phyloP scores from a whole-genome alignment of 2,113 vertebrate genomes.

The Sinocyclocheilus maitianheensis region DNA sequence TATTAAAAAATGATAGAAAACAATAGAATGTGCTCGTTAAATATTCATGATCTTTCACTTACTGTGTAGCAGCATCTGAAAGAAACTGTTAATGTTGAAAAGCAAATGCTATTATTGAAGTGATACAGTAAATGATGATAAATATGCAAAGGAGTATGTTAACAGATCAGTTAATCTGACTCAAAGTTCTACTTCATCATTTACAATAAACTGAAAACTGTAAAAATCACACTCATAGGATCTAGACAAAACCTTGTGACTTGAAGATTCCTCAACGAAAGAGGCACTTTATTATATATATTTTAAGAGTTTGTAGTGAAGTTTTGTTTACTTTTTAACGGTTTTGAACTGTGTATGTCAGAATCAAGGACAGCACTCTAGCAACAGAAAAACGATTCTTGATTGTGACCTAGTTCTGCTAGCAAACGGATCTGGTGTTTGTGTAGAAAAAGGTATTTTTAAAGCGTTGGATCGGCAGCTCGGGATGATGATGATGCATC shows the following conservation, averaged over 20 bases:
- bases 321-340: background rate
- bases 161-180: background rate
- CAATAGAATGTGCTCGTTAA: background rate
- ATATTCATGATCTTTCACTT: background rate
- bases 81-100: background rate
- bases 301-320: background rate
- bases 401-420: constrained; percentile 17
- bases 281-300: background rate
- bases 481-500: constrained; percentile 18
- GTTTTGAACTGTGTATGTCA: constrained; percentile 12
- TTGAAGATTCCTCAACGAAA: background rate
- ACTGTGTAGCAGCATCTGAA: background rate
- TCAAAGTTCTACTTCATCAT: background rate
- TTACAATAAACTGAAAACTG: background rate
- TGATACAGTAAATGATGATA: background rate
- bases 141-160: background rate
- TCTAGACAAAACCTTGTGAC: background rate
- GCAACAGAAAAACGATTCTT: background rate
- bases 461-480: background rate
- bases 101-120: background rate
- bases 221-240: background rate
- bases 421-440: constrained; percentile 12
- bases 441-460: constrained; percentile 10
- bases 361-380: constrained; percentile 6
- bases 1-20: background rate